Conservation (phyloP, 2,888 invertebrate genomes). For the Stenotaenia linearis region DNA sequence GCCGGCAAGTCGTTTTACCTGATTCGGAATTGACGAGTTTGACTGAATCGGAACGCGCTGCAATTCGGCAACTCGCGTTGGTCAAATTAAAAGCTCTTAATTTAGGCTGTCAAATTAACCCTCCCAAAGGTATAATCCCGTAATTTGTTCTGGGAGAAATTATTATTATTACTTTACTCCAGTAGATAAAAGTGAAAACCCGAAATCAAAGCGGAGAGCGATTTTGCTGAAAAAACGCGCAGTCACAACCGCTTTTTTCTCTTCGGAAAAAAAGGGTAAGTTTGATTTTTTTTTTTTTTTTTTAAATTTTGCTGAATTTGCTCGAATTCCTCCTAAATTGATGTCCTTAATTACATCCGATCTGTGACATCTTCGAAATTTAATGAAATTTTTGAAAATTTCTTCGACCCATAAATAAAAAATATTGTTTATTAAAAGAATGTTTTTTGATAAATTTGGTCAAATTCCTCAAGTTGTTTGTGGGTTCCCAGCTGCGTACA, state of each 20-base stretch:
- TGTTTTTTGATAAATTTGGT: neutral
- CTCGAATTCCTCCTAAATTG: too few relatives aligned
- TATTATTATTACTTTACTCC: neutral
- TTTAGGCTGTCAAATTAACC: conserved; percentile 70
- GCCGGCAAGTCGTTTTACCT: conserved; percentile 62
- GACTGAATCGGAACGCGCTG: conserved; percentile 69
- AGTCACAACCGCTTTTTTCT: conserved; percentile 59
- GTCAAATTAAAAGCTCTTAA: conserved; percentile 79
- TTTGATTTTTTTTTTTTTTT: neutral
- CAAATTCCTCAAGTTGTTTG: neutral
- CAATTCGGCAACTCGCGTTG: conserved; percentile 77
- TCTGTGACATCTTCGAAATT: too few relatives aligned
- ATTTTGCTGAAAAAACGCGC: conserved; percentile 80
- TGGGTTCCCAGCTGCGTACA: neutral
- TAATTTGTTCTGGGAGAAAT: too few relatives aligned
- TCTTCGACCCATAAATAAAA: too few relatives aligned
- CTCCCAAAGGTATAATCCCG: conserved; percentile 82
- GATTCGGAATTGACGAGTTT: conserved; percentile 67
- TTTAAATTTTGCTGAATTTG: too few relatives aligned
- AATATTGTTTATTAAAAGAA: too few relatives aligned
- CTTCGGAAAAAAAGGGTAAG: conserved; percentile 9
- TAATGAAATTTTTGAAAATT: too few relatives aligned
- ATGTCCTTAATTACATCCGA: too few relatives aligned
- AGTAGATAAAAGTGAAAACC: neutral
- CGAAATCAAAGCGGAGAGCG: conserved; percentile 70